These are phyloP conservation scores for Margarornis squamiger DNA, from an alignment of 2,797 vertebrate genomes.

Conservation along the genomic window DNA sequence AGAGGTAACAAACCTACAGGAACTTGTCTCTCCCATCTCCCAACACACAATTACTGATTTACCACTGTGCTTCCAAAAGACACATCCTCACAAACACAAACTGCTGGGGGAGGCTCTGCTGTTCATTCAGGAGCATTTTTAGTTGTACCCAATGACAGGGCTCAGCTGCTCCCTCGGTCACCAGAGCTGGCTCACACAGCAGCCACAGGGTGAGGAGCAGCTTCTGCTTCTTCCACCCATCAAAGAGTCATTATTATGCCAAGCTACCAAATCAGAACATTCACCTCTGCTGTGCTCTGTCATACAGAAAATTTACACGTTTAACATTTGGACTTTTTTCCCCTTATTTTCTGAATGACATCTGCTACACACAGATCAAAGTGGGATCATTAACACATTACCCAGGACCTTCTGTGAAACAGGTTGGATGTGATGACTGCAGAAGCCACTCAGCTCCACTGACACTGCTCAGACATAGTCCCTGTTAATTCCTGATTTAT, in stretches of 20 bases:
- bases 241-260: not conserved
- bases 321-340: not conserved
- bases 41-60: not conserved
- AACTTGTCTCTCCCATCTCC: not conserved
- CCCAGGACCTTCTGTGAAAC: not conserved
- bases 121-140: not conserved
- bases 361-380: not conserved
- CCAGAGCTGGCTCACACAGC: not conserved
- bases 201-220: not conserved
- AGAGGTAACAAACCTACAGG: not conserved
- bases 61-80: not conserved
- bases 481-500: not conserved
- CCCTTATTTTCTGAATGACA: not conserved
- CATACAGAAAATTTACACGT: fast-evolving
- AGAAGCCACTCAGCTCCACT: not conserved
- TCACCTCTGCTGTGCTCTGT: not conserved
- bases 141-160: not conserved
- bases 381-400: not conserved
- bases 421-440: not conserved
- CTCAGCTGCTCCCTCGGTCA: not conserved
- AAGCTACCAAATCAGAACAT: not conserved
- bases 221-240: not conserved
- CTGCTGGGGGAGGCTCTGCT: not conserved
- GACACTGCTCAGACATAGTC: not conserved
- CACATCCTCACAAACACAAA: not conserved